A percentile compares a stretch with the other conserved stretches of the same genome.
phyloP scores from a whole-genome alignment of 2,113 vertebrate species.

The Limnothrissa miodon region DNA sequence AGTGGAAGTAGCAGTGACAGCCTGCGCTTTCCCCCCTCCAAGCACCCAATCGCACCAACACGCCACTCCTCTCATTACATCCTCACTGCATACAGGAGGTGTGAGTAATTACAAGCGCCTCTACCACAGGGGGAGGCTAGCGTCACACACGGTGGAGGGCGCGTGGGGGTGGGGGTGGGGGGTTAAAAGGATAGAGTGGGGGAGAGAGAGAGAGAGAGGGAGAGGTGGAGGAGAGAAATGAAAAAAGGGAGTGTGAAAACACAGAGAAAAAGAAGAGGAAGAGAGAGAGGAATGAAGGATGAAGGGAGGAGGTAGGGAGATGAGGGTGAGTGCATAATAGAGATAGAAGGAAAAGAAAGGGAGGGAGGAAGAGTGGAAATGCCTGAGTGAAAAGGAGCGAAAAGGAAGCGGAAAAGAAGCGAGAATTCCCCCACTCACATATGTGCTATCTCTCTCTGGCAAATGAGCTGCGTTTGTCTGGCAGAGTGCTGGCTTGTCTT shows the following conservation, averaged over 20 bases:
- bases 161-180: not conserved
- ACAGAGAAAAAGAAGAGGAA: not conserved
- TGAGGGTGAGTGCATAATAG: not conserved
- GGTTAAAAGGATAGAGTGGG: not conserved
- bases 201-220: not conserved
- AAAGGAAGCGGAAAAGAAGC: not conserved
- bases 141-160: not conserved
- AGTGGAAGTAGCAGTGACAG: not conserved
- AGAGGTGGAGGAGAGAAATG: not conserved
- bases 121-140: not conserved
- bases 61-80: conserved; percentile 1
- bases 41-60: conserved; percentile 15
- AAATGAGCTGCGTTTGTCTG: conserved; percentile 19
- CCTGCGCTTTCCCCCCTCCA: not conserved
- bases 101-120: not conserved
- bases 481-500: conserved; percentile 11
- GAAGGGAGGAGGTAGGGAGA: not conserved
- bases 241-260: not conserved
- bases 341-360: not conserved
- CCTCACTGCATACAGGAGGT: not conserved
- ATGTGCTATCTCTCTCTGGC: conserved; percentile 13
- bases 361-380: not conserved
- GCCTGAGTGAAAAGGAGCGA: not conserved
- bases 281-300: not conserved
- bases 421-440: not conserved